Evolutionary conservation across 2,797 vertebrate genomes (phyloP), one percentile per base, ranked within the genome.

Genomic region (Danio tinwini): DNA sequence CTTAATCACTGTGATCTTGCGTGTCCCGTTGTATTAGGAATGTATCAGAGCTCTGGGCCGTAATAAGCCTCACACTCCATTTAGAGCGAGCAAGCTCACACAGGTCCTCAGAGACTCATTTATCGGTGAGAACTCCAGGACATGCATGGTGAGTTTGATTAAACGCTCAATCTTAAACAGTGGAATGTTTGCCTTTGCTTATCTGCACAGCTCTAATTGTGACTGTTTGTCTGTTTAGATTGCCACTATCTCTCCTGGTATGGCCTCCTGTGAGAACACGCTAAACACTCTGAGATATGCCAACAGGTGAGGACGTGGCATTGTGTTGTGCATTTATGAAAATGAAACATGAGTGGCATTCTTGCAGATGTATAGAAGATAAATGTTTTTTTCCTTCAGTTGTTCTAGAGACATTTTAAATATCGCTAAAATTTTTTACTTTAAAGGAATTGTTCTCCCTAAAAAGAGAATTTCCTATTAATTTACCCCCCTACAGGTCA

Each of bases 61-160:
- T 83, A 98, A 99, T 92, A 97, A 98, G 90, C 95, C 97, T 82
- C 97, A 99, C 81, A 99, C 97, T 45, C 97, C 97, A 0, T 99
- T 99, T 89, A 94, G 97, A 94, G 97, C 97, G 86, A 98, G 97
- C 91, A 98, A 99, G 91, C 96, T 99, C 88, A 99, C 97, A 84
- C 97, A 99, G 92, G 97, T 99, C 90, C 94, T 99, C 81, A 91
- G 97, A 91, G 97, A 99, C 92, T 99, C 97, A n/a, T 99, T 99
- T 90, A 99, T 98, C 49, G 97, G 97, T 84, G 97, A 98, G 91
- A 99, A 99, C 85, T 99, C 97, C 5, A 95, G 97, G 88, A 99
- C 97, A 65, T 99, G 97, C 91, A 99, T 99, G 97, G 97, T 98
- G 90, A 94, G 90, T 88, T 29, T 47, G 21, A 68, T 39, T 62